Conservation (phyloP, 2,797 vertebrate species). For the Coregonus sp. region DNA sequence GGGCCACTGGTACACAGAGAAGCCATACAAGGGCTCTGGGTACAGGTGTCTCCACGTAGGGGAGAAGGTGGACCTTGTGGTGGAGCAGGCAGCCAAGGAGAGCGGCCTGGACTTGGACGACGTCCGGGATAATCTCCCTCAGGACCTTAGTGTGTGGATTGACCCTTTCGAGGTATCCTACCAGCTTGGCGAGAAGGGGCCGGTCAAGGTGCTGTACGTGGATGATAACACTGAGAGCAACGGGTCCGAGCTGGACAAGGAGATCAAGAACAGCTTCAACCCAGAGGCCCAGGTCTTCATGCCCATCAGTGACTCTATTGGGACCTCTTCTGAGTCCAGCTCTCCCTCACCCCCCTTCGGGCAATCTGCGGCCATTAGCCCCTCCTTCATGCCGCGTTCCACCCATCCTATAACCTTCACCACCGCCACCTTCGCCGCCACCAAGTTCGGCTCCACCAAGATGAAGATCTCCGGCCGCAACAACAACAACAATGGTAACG, state of each 20-base stretch:
- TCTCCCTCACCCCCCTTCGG: constrained; percentile 96
- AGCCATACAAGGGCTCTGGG: constrained; percentile 98
- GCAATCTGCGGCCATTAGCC: constrained; percentile 94
- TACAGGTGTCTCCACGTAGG: constrained; percentile 97
- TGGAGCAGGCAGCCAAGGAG: constrained; percentile 98
- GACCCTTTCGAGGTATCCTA: constrained; percentile 98
- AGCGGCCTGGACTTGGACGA: constrained; percentile 97
- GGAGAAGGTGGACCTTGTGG: constrained; percentile 96
- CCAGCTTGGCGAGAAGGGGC: constrained; percentile 98
- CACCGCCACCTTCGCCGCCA: constrained; percentile 97
- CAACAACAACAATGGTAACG: constrained; percentile 58
- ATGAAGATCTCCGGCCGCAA: constrained; percentile 94
- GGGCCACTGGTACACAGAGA: constrained; percentile 99
- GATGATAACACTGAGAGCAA: constrained; percentile 93
- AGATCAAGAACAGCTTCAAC: constrained; percentile 99
- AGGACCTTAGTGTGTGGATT: constrained; percentile 99
- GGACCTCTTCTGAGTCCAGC: constrained; percentile 91
- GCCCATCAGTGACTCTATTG: constrained; percentile 93
- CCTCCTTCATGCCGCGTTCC: constrained; percentile 96
- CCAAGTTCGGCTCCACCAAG: constrained; percentile 99
- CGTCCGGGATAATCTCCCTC: constrained; percentile 95
- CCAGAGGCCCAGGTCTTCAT: constrained; percentile 99
- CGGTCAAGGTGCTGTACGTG: constrained; percentile 97
- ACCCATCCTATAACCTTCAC: constrained; percentile 98
- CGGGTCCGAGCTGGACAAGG: constrained; percentile 94